Percentiles rank a stretch among this genome's conserved stretches.
Conservation (phyloP, 1,140 invertebrate genomes). For the Drosophila nigrodunni region DNA sequence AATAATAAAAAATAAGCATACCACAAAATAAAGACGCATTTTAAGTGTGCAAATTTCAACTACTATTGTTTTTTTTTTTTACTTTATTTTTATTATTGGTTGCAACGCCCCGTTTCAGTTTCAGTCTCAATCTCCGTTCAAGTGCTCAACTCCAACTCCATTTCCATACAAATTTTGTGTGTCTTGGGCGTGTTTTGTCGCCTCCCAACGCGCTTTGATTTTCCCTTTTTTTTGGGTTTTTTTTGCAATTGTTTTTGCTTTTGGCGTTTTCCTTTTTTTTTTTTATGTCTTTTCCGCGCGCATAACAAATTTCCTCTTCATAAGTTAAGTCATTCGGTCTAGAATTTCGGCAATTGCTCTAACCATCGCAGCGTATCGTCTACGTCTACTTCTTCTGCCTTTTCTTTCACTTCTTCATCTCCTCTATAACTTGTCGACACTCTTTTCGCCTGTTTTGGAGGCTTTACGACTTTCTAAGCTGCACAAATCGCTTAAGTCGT, state of each 20-base stretch:
- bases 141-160: neutral
- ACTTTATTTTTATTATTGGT: slow-evolving; percentile 17
- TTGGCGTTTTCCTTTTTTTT: slow-evolving; percentile 35
- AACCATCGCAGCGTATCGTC: neutral
- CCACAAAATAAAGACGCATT: slow-evolving; percentile 51
- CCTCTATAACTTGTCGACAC: neutral
- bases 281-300: slow-evolving; percentile 29
- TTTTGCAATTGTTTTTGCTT: slow-evolving; percentile 35
- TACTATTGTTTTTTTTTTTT: slow-evolving; percentile 4
- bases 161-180: slow-evolving; percentile 8
- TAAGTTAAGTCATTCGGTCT: slow-evolving; percentile 47
- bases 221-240: neutral
- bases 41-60: slow-evolving; percentile 21
- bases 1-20: slow-evolving; percentile 58
- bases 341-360: slow-evolving; percentile 33
- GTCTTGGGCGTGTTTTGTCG: slow-evolving; percentile 46
- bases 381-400: neutral
- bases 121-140: neutral
- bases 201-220: slow-evolving; percentile 40
- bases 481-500: slow-evolving; percentile 46
- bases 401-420: neutral
- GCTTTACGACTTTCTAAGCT: slow-evolving; percentile 52
- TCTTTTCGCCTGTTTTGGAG: neutral
- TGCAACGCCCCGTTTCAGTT: slow-evolving; percentile 43
- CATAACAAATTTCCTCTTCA: slow-evolving; percentile 49